Base-by-base conservation (phyloP, 2,113 vertebrate genomes). In the Macquaria australasica region DNA sequence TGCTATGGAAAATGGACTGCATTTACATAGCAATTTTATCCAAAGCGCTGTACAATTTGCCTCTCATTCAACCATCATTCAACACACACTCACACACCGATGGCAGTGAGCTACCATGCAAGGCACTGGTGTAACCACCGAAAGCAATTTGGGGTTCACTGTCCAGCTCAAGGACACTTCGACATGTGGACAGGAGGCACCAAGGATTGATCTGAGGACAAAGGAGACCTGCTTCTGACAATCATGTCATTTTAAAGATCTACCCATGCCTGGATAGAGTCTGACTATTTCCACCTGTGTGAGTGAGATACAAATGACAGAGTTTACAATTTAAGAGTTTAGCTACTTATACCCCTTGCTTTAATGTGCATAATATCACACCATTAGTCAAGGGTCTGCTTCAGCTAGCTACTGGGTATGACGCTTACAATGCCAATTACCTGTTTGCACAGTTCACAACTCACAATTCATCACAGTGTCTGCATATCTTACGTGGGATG, bases 391-490 rank as follows among this genome's bases (percentile, higher is more conserved):
- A 11, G 25, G n/a, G 55, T 62, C 12, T 31, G 70, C 48, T 58
- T 56, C 50, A 45, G 60, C 39, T 41, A 20, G n/a, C 48, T 15
- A 9, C 56, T 31, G 12, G 28, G n/a, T 43, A 67, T 18, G 34
- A 82, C 53, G 53, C 18, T 53, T 21, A 45, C 11, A 45, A 43
- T 43, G 41, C 55, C 50, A 77, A 59, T 69, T 64, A 63, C 63
- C 39, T 51, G 23, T 28, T 70, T 6, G 4, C n/a, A 45, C 43
- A 23, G 43, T 63, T 66, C 25, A 66, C 60, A 67, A 8, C n/a
- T n/a, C n/a, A n/a, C 71, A 12, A 79, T 64, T 56, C 69, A 74
- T 69, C 64, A 62, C 5, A 16, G 37, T 5, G 31, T 60, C 81
- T 73, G 51, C 60, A 48, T 56, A 23, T 43, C 18, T 37, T 68